These are phyloP conservation scores for Melanocharis versteri DNA, from an alignment of 2,113 vertebrate species.

Conservation along the genomic window DNA sequence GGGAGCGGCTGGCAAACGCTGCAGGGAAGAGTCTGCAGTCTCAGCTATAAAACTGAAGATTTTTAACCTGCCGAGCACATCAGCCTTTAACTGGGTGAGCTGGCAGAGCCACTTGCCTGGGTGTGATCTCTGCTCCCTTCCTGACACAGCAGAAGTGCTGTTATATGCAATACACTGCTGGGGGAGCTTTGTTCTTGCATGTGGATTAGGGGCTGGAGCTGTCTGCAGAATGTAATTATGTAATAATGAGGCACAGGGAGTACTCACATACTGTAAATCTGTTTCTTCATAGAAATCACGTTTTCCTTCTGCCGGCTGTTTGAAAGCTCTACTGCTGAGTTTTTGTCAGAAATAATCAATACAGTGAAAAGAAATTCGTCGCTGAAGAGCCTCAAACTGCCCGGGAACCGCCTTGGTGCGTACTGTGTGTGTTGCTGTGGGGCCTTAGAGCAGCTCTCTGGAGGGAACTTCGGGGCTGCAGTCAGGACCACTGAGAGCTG, in stretches of 20 bases:
- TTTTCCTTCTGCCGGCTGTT: constrained; percentile 90
- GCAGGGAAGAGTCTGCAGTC: background rate
- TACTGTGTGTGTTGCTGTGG: background rate
- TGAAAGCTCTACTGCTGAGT: constrained; percentile 78
- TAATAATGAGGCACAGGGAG: background rate
- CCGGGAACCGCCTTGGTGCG: constrained; percentile 89
- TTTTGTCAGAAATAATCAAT: constrained; percentile 78
- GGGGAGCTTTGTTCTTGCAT: background rate
- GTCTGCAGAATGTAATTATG: background rate
- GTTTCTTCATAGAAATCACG: constrained; percentile 76
- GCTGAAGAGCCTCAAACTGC: constrained; percentile 81
- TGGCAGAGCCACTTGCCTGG: background rate
- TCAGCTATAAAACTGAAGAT: background rate
- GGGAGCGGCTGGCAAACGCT: background rate
- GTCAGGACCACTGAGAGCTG: background rate
- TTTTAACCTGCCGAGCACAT: background rate
- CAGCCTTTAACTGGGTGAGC: background rate
- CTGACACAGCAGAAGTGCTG: background rate
- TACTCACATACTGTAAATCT: background rate
- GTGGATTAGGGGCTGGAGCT: background rate
- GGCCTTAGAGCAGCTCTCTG: background rate
- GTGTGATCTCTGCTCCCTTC: background rate
- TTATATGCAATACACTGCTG: background rate
- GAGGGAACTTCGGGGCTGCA: background rate
- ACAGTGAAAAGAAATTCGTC: constrained; percentile 78